phyloP scores from a whole-genome alignment of 2,113 vertebrate species.

The Apus apus region DNA sequence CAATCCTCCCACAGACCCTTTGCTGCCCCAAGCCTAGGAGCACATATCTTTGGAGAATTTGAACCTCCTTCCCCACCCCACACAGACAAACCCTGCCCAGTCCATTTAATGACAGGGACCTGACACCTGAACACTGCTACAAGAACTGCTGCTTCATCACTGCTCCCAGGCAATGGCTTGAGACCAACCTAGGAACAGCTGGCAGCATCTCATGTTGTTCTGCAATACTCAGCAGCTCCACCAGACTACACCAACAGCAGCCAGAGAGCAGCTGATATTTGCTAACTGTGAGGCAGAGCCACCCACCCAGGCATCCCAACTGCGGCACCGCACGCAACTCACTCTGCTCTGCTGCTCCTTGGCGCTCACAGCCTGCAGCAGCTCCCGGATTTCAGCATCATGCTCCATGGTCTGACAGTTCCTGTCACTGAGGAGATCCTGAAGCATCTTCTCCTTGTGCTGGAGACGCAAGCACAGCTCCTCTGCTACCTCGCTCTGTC shows the following conservation, averaged over 20 bases:
- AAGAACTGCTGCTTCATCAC: neutral
- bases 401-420: constrained; percentile 80
- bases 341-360: constrained; percentile 86
- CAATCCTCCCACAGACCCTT: rapidly evolving
- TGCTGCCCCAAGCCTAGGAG: neutral
- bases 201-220: neutral
- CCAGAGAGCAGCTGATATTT: neutral
- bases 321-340: constrained; percentile 23
- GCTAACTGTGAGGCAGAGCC: too few relatives aligned
- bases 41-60: neutral
- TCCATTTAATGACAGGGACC: neutral
- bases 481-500: constrained; percentile 78
- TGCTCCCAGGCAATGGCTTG: neutral
- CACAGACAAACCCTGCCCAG: neutral
- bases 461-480: constrained; percentile 86
- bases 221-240: neutral
- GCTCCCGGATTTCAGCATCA: constrained; percentile 81
- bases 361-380: constrained; percentile 78
- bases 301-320: neutral
- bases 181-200: neutral
- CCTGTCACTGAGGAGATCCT: constrained; percentile 84
- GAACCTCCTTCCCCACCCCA: neutral
- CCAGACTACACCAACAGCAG: neutral
- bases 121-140: neutral
- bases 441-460: constrained; percentile 88